These are phyloP conservation scores for Parnassius mnemosyne DNA, from an alignment of 2,888 invertebrate genomes.

Conservation along the genomic window DNA sequence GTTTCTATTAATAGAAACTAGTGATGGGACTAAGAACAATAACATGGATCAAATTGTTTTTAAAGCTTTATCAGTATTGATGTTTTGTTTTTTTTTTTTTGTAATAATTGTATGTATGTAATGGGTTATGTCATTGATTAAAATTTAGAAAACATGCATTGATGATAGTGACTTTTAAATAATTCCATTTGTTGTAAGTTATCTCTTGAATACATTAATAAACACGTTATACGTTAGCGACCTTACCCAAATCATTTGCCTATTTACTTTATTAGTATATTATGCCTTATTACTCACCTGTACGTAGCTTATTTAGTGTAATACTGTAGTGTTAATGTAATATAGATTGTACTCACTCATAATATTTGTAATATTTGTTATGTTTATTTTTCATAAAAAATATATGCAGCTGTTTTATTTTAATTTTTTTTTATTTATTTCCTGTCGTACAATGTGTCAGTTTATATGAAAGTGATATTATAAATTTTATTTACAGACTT, in stretches of 20 bases:
- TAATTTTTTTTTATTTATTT: conserved; percentile 30
- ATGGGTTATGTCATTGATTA: too few relatives aligned
- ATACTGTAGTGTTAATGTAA: conserved; percentile 28
- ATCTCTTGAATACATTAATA: conserved; percentile 1
- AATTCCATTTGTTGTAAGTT: background rate
- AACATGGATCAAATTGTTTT: too few relatives aligned
- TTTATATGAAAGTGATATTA: too few relatives aligned
- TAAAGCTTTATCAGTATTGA: too few relatives aligned
- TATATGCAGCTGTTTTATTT: conserved; percentile 39
- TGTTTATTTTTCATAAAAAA: conserved; percentile 36
- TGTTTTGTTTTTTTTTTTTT: too few relatives aligned
- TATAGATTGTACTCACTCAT: conserved; percentile 22
- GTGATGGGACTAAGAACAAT: too few relatives aligned
- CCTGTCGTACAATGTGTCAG: background rate
- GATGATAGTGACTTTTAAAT: background rate
- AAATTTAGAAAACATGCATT: too few relatives aligned
- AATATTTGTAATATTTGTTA: conserved; percentile 29
- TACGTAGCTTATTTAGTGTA: conserved; percentile 19
- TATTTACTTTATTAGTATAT: conserved; percentile 4
- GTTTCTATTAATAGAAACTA: too few relatives aligned
- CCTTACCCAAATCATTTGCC: background rate
- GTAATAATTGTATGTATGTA: too few relatives aligned
- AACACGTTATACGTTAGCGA: background rate
- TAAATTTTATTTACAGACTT: too few relatives aligned
- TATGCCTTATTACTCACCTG: conserved; percentile 4